Evolutionary conservation across 2,888 invertebrate species (phyloP).

Genomic region (Gerosis bhagava): DNA sequence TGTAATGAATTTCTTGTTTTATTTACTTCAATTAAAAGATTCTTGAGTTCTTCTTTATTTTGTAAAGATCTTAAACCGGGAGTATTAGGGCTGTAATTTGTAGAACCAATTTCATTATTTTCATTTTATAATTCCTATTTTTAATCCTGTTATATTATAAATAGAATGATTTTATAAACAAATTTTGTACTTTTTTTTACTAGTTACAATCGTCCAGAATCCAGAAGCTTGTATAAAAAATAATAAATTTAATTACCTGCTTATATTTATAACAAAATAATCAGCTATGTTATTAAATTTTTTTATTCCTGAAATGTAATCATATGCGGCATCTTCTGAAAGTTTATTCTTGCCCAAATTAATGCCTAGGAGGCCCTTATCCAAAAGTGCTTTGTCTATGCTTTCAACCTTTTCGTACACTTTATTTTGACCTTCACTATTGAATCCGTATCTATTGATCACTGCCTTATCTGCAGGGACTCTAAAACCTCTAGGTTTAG

Average conservation of each 20-base stretch:
- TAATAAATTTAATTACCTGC: no score
- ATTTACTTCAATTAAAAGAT: conserved; percentile 85
- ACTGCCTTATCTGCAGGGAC: conserved; percentile 92
- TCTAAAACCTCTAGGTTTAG: conserved; percentile 96
- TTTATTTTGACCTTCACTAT: conserved; percentile 94
- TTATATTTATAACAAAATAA: conserved; percentile 98
- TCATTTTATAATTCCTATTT: no score
- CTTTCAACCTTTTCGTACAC: conserved; percentile 86
- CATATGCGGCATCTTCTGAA: conserved; percentile 87
- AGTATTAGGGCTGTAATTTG: conserved; percentile 92
- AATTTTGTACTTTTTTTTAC: no score
- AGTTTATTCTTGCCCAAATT: conserved; percentile 98
- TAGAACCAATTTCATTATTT: no score
- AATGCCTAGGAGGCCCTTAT: conserved; percentile 90
- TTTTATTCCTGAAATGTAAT: conserved; percentile 93
- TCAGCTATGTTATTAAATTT: conserved; percentile 93
- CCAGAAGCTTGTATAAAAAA: no score
- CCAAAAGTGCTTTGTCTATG: conserved; percentile 76
- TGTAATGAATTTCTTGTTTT: conserved; percentile 79
- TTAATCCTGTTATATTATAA: no score
- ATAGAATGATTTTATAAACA: no score
- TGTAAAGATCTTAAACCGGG: conserved; percentile 94
- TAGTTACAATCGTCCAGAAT: no score
- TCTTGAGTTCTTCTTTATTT: conserved; percentile 86
- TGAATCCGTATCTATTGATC: conserved; percentile 95